These are phyloP conservation scores for Pampusana beccarii DNA, from an alignment of 2,113 vertebrate species.

Conservation along the genomic window DNA sequence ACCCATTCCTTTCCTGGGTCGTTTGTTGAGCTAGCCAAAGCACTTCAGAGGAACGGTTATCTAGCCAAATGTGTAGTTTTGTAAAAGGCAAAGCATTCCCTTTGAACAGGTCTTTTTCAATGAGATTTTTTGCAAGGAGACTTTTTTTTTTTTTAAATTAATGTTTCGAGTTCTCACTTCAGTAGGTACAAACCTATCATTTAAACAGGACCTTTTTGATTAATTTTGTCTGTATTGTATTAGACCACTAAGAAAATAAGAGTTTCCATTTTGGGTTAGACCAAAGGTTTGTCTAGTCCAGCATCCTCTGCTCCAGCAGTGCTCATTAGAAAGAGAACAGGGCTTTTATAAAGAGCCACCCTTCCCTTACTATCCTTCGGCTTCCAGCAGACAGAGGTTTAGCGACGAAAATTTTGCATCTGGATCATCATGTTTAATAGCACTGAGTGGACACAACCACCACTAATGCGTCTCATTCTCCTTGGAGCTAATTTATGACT, in stretches of 20 bases:
- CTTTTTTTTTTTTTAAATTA: background rate
- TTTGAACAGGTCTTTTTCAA: background rate
- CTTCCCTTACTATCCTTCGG: background rate
- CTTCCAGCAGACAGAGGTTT: constrained; percentile 1
- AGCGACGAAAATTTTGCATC: constrained; percentile 14
- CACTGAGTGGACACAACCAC: background rate
- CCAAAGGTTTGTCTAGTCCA: background rate
- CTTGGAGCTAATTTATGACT: constrained; percentile 24
- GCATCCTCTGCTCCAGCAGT: background rate
- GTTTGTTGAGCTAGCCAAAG: background rate
- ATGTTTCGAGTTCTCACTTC: background rate
- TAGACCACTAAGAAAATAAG: background rate
- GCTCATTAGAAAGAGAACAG: background rate
- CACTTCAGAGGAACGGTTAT: background rate
- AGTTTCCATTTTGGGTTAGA: background rate
- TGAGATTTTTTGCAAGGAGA: constrained; percentile 16
- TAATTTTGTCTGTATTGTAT: background rate
- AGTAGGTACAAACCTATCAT: background rate
- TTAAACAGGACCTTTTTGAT: background rate
- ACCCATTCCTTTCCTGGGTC: background rate
- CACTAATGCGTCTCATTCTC: background rate
- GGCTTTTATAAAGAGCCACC: background rate
- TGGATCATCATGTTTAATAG: constrained; percentile 20
- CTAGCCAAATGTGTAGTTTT: background rate
- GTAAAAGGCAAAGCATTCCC: background rate